Evolutionary conservation across 2,113 vertebrate species (phyloP).

Genomic region (Athene cunicularia): DNA sequence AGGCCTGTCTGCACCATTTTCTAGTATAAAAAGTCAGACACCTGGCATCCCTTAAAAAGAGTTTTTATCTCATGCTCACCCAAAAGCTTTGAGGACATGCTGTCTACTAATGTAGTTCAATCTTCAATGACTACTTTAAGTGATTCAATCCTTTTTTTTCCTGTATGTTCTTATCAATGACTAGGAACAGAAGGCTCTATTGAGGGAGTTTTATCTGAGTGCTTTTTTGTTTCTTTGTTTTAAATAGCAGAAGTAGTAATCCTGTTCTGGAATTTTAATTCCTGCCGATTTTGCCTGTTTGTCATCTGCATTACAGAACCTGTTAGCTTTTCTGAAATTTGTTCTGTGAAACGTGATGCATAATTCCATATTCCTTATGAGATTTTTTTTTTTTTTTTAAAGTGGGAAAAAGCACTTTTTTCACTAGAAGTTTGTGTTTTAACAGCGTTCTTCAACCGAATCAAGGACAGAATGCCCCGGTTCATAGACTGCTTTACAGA

Average conservation of each 20-base stretch:
- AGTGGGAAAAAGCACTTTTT: neutral
- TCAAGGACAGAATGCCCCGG: conserved; percentile 87
- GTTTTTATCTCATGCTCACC: neutral
- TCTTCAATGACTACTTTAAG: neutral
- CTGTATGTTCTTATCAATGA: neutral
- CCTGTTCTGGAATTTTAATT: neutral
- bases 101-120: neutral
- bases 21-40: neutral
- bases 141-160: neutral
- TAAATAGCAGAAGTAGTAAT: neutral
- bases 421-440: conserved; percentile 43
- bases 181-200: neutral
- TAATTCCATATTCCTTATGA: neutral
- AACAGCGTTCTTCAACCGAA: conserved; percentile 85
- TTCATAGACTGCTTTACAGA: conserved; percentile 82
- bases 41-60: neutral
- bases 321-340: neutral
- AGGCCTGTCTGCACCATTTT: neutral
- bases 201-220: neutral
- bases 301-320: neutral
- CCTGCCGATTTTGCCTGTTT: neutral
- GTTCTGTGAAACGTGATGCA: neutral
- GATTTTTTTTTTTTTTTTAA: neutral
- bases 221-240: neutral
- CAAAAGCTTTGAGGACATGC: neutral